Base-by-base conservation (phyloP, 2,888 invertebrate species). In the Parapristionchus giblindavisi region DNA sequence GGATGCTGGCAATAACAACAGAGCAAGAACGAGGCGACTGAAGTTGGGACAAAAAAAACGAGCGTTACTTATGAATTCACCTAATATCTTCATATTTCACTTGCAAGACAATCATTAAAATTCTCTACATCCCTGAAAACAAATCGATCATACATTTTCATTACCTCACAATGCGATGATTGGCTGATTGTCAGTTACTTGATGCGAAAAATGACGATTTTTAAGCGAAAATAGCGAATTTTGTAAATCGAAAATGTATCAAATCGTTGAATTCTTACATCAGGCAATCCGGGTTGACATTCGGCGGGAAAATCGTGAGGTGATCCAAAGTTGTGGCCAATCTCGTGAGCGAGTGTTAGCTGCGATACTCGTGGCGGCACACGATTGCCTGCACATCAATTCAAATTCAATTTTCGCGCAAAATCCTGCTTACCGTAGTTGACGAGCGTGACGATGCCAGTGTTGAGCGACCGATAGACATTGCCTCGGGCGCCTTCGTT, bases 311-410 rank as follows among this genome's bases (percentile, higher is more conserved):
- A 85, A 77, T 87, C 87, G 77, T 87, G 87, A 63, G 96, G 96
- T 77, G 96, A 96, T 76, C 99, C 98, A 89, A 99, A 99, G 90
- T 99, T 99, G 89, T 99, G 99, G 3, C 99, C 99, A 83, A 99
- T 96, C 90, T 99, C 99, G 89, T 99, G 99, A 0, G 99, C 99
- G 81, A 99, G 90, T 0, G 98, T 99, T 78, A 98, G 90, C 89
- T 98, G 96, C 48, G 97, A 97, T 34, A 99, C 98, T 90, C 96
- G 95, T 0, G 96, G 95, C 75, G 98, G 96, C 75, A 99, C 98
- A 11, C 73, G 73, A 32, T 73, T 73, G 36, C 73, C 73, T 73
- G 70, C 5, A 60, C n/a, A n/a, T n/a, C n/a, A n/a, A n/a, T n/a
- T n/a, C n/a, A n/a, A n/a, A n/a, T n/a, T n/a, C n/a, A n/a, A n/a